Percentiles rank a stretch among this genome's conserved stretches.
phyloP scores from a whole-genome alignment of 2,113 vertebrate genomes.

The Leptobrachium leishanense region DNA sequence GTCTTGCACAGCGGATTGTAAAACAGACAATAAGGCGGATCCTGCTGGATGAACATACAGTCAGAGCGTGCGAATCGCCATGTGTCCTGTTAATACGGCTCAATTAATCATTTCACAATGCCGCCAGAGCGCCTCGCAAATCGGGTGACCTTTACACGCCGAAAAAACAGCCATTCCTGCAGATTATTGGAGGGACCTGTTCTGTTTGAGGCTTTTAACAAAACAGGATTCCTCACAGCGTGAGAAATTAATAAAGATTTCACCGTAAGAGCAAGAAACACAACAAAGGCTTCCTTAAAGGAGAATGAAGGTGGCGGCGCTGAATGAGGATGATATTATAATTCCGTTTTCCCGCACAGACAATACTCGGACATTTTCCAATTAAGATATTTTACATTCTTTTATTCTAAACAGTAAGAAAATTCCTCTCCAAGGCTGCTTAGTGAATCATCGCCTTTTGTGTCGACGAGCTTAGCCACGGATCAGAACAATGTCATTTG shows the following conservation, averaged over 20 bases:
- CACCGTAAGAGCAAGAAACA: neutral
- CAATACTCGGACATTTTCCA: neutral
- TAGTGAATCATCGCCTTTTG: neutral
- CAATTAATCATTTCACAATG: constrained; percentile 5
- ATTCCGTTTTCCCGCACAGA: neutral
- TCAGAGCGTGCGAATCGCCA: neutral
- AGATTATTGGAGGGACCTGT: neutral
- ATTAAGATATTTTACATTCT: neutral
- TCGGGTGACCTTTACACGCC: constrained; percentile 12
- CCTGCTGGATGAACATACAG: too few relatives aligned
- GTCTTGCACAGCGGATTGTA: neutral
- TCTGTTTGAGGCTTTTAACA: neutral
- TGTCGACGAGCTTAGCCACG: neutral
- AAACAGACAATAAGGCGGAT: neutral
- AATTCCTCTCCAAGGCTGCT: neutral
- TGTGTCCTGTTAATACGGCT: neutral
- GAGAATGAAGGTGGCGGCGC: too few relatives aligned
- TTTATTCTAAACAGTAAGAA: neutral
- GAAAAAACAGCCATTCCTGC: neutral
- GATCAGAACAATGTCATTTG: too few relatives aligned
- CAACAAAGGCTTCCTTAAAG: neutral
- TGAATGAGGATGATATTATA: neutral
- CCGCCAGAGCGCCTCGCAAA: neutral
- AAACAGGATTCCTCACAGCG: neutral
- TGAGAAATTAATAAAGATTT: neutral